These are phyloP conservation scores for Ploceus nigricollis DNA, from an alignment of 2,113 vertebrate genomes.

Conservation along the genomic window DNA sequence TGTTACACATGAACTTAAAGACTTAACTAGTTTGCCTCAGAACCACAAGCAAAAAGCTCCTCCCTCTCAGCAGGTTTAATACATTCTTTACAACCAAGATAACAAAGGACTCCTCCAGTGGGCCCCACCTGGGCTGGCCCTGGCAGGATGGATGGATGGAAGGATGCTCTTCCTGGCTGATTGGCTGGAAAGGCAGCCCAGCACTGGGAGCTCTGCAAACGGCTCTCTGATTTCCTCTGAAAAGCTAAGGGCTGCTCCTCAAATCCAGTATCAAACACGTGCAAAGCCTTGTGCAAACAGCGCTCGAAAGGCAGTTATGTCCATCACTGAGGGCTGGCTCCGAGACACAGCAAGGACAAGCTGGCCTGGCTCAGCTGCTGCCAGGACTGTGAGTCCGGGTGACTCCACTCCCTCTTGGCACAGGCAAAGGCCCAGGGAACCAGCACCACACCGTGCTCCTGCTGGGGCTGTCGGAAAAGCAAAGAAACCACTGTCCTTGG, in stretches of 20 bases:
- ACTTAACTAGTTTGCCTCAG: background rate
- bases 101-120: background rate
- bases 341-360: rapidly evolving
- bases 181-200: background rate
- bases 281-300: background rate
- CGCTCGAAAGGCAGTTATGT: rapidly evolving
- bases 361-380: background rate
- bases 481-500: background rate
- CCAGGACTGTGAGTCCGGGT: background rate
- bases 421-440: rapidly evolving
- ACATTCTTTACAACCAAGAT: background rate
- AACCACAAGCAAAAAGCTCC: background rate
- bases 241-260: background rate
- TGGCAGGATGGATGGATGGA: background rate
- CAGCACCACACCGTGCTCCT: background rate
- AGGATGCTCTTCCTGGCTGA: background rate
- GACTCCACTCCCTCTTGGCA: background rate
- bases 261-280: rapidly evolving
- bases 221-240: background rate
- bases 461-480: background rate
- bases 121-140: background rate
- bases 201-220: background rate
- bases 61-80: background rate
- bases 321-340: background rate
- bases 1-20: background rate